Conservation (phyloP, 2,113 vertebrate species). For the Barbus barbus region DNA sequence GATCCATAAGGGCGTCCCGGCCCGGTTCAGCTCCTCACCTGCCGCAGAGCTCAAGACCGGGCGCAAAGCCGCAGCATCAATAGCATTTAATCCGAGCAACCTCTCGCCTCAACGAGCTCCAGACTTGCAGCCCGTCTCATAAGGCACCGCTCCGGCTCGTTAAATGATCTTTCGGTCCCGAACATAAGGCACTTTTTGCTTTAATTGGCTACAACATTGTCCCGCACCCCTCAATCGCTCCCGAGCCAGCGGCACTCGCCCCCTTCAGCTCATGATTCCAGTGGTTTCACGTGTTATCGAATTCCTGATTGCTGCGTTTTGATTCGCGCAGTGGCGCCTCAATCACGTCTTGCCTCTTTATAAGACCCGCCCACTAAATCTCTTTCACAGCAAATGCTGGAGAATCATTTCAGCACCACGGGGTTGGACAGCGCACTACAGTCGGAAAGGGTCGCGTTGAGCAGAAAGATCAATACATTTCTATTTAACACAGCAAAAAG, state of each 20-base stretch:
- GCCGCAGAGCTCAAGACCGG: constrained; percentile 56
- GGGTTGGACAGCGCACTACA: constrained; percentile 29
- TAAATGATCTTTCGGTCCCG: background rate
- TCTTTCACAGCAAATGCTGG: constrained; percentile 9
- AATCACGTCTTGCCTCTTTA: constrained; percentile 26
- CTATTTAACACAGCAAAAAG: background rate
- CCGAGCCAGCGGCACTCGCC: background rate
- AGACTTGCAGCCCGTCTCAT: background rate
- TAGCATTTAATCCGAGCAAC: constrained; percentile 61
- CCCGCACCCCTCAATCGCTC: constrained; percentile 36
- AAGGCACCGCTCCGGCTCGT: background rate
- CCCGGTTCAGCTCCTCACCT: constrained; percentile 68
- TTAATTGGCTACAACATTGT: constrained; percentile 38
- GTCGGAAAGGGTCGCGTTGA: too few species aligned
- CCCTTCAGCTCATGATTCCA: constrained; percentile 40
- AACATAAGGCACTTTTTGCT: constrained; percentile 39
- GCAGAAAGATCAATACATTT: background rate
- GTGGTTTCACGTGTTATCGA: constrained; percentile 50
- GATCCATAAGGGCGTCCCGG: constrained; percentile 77
- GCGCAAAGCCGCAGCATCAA: constrained; percentile 50
- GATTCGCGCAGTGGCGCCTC: constrained; percentile 64
- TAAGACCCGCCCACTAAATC: constrained; percentile 29
- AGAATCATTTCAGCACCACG: constrained; percentile 33
- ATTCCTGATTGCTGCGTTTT: constrained; percentile 34
- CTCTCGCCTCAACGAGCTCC: constrained; percentile 13